Conservation (phyloP, 2,888 invertebrate species). For the Chelonus formosanus region DNA sequence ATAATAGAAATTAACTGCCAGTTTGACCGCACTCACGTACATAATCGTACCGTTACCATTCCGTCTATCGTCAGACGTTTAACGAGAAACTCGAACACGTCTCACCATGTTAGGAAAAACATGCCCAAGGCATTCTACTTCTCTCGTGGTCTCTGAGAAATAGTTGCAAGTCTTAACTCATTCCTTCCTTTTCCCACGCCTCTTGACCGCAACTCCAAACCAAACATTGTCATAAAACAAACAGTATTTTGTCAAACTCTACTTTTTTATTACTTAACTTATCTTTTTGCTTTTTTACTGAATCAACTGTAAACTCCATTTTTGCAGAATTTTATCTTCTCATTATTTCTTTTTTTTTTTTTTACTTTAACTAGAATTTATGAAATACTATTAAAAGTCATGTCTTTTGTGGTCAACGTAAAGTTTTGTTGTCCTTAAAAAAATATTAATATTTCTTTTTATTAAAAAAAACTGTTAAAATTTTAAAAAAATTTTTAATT, state of each 20-base stretch:
- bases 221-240: constrained; percentile 27
- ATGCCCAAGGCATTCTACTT: constrained; percentile 3
- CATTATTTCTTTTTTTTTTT: no score
- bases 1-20: constrained; percentile 5
- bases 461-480: no score
- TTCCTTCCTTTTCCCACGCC: constrained; percentile 21
- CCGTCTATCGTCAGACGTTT: constrained; percentile 5
- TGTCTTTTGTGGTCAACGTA: no score
- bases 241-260: constrained; percentile 16
- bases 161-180: constrained; percentile 5
- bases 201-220: constrained; percentile 20
- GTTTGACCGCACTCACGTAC: not conserved
- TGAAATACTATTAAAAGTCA: no score
- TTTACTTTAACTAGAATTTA: no score
- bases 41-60: constrained; percentile 20
- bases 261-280: not conserved
- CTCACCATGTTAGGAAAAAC: constrained; percentile 24
- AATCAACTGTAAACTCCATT: no score
- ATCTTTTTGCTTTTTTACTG: no score
- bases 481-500: no score
- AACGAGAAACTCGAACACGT: constrained; percentile 12
- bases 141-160: not conserved
- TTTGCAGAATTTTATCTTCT: no score
- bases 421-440: no score
- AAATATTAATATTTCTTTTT: no score